These are phyloP conservation scores for Gallinago stenura DNA, from an alignment of 2,797 vertebrate species.

Conservation along the genomic window DNA sequence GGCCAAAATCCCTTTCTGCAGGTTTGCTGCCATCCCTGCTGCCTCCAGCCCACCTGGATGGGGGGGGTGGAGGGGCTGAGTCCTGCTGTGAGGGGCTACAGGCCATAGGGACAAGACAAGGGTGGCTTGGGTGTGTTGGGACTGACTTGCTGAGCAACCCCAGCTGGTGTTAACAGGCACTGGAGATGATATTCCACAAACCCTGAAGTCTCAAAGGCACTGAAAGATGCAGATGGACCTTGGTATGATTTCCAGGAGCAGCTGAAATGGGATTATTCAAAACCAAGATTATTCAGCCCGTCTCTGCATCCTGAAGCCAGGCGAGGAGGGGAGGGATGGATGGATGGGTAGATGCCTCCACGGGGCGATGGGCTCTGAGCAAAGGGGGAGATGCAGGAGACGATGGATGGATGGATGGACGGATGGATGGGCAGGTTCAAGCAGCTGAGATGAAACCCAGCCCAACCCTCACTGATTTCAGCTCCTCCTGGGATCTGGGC, in stretches of 20 bases:
- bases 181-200: background rate
- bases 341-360: background rate
- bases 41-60: background rate
- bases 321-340: background rate
- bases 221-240: background rate
- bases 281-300: background rate
- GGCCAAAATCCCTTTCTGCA: slow-evolving; percentile 16
- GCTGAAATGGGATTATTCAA: background rate
- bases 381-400: background rate
- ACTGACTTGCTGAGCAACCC: background rate
- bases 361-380: background rate
- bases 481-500: background rate
- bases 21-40: background rate
- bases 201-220: background rate
- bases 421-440: background rate
- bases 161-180: background rate
- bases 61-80: background rate
- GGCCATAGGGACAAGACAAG: background rate
- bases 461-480: background rate
- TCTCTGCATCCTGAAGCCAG: rapidly evolving
- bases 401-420: background rate
- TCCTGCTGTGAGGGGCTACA: rapidly evolving
- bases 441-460: background rate
- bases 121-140: background rate
- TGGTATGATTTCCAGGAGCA: background rate